A percentile compares a stretch with the other conserved stretches of the same genome.
phyloP scores from a whole-genome alignment of 2,797 vertebrate genomes.

The Myotis myotis region DNA sequence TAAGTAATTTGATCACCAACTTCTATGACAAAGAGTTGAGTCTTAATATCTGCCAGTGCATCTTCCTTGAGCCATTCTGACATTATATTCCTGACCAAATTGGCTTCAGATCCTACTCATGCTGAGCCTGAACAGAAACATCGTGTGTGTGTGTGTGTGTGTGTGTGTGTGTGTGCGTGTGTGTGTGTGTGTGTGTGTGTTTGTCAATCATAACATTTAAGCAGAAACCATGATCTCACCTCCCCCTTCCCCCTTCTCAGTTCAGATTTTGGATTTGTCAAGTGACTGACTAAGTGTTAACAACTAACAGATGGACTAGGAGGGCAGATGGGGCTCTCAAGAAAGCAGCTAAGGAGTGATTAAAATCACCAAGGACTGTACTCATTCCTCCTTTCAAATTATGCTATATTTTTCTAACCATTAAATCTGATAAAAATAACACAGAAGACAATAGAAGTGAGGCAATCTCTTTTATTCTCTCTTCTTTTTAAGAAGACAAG shows the following conservation, averaged over 20 bases:
- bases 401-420: conserved; percentile 27
- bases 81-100: conserved; percentile 1
- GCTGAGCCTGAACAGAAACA: conserved; percentile 26
- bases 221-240: conserved; percentile 64
- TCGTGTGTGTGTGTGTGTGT: background rate
- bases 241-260: conserved; percentile 44
- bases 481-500: background rate
- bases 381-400: conserved; percentile 39
- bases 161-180: background rate
- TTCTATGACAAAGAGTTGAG: background rate
- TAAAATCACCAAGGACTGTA: conserved; percentile 44
- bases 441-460: conserved; percentile 30
- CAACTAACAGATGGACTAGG: conserved; percentile 74
- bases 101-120: background rate
- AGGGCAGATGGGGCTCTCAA: conserved; percentile 44
- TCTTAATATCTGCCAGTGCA: background rate
- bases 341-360: conserved; percentile 26
- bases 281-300: conserved; percentile 72
- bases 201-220: conserved; percentile 60
- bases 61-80: background rate
- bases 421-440: conserved; percentile 19
- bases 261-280: conserved; percentile 67
- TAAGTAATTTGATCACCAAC: background rate
- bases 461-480: background rate
- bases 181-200: too few relatives aligned